Conservation (phyloP, 2,113 vertebrate species). For the Dicrurus megarhynchus region DNA sequence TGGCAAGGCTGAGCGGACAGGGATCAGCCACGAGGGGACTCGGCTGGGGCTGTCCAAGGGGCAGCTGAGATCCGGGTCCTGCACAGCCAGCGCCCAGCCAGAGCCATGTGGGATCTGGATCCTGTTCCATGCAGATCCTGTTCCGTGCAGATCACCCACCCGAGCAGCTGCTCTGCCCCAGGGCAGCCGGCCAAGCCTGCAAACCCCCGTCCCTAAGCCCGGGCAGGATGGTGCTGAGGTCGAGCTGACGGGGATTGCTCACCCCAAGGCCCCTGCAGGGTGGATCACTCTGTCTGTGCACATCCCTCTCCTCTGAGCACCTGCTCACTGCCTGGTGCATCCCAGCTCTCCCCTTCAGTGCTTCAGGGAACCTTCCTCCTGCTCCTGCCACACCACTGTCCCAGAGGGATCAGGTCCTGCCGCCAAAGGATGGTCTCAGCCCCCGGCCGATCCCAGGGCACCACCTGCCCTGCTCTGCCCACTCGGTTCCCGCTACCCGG, state of each 20-base stretch:
- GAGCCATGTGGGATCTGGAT: not conserved
- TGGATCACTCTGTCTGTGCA: not conserved
- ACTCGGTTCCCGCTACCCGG: rapidly evolving
- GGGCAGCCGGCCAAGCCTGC: not conserved
- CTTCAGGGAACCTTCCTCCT: not conserved
- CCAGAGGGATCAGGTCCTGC: not conserved
- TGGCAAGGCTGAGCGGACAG: rapidly evolving
- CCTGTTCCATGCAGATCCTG: not conserved
- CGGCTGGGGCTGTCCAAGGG: not conserved
- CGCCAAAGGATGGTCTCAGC: not conserved
- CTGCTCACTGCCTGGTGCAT: not conserved
- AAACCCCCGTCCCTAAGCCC: not conserved
- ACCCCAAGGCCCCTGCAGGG: not conserved
- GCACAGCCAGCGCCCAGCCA: not conserved
- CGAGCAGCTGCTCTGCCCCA: not conserved
- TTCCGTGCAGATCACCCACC: not conserved
- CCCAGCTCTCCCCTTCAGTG: not conserved
- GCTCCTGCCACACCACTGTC: not conserved
- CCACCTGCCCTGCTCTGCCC: rapidly evolving
- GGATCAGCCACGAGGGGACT: not conserved
- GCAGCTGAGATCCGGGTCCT: not conserved
- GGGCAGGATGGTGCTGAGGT: not conserved
- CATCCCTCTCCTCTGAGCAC: rapidly evolving
- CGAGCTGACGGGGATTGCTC: rapidly evolving
- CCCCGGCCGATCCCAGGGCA: not conserved